These are phyloP conservation scores for Chaetops frenatus DNA, from an alignment of 2,113 vertebrate genomes.

Conservation along the genomic window DNA sequence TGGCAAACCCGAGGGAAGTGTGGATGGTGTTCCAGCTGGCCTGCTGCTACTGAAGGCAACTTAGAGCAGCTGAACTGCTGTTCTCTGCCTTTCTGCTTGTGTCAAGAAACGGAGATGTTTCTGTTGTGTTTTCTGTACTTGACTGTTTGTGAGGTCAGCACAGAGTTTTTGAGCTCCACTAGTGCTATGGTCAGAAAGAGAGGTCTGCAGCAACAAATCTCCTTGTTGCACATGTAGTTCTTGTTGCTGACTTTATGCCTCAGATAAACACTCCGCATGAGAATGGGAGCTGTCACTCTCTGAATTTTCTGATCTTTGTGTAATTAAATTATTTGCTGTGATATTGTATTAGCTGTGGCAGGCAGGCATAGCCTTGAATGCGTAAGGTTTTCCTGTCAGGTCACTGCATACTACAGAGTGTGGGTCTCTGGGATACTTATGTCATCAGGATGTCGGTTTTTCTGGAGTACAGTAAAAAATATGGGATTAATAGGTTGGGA, in stretches of 20 bases:
- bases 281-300: neutral
- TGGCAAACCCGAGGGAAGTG: fast-evolving
- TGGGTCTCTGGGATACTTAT: neutral
- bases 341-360: neutral
- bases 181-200: neutral
- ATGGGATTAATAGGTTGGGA: neutral
- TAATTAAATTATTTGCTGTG: neutral
- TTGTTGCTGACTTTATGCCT: neutral
- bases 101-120: neutral
- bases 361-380: neutral
- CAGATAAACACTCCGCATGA: neutral
- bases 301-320: neutral
- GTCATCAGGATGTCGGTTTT: neutral
- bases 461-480: neutral
- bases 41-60: neutral
- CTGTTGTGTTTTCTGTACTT: neutral
- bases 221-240: neutral
- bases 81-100: neutral
- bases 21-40: neutral
- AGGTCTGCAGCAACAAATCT: neutral
- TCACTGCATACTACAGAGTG: neutral
- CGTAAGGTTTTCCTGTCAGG: neutral
- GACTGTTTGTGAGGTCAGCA: neutral
- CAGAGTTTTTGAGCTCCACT: neutral
- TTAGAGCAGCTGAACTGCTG: neutral